Percentiles rank a stretch among this genome's conserved stretches.
These are phyloP conservation scores for Calidris pygmaea DNA, from an alignment of 2,113 vertebrate genomes.

Conservation along the genomic window DNA sequence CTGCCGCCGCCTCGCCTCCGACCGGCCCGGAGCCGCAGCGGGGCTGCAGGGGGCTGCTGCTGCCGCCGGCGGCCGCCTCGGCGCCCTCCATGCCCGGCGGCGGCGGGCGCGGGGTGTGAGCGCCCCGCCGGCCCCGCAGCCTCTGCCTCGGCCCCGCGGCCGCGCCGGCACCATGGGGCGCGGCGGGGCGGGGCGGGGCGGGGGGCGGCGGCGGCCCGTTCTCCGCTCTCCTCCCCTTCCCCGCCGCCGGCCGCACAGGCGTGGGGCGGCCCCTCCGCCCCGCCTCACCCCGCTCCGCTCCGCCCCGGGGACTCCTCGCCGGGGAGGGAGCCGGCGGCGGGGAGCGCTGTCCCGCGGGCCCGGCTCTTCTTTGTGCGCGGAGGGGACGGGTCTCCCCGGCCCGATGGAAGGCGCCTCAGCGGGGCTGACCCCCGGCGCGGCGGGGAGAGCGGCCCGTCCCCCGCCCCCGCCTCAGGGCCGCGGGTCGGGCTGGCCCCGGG, in stretches of 20 bases:
- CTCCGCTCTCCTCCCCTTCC: too few species aligned
- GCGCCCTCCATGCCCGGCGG: neutral
- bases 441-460: neutral
- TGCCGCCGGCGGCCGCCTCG: conserved; percentile 2
- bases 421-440: neutral
- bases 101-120: too few species aligned
- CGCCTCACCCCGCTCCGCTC: neutral
- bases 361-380: accelerated
- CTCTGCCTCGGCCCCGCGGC: too few species aligned
- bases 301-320: neutral
- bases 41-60: neutral
- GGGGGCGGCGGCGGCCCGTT: too few species aligned
- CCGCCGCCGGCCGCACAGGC: too few species aligned
- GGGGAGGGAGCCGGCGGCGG: neutral
- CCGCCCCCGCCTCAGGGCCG: neutral
- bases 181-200: too few species aligned
- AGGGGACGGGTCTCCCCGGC: accelerated
- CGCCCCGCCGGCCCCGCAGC: too few species aligned
- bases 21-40: neutral
- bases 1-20: neutral
- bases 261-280: too few species aligned
- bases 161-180: too few species aligned
- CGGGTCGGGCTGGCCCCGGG: neutral
- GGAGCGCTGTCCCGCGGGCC: accelerated
- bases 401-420: neutral